Evolutionary conservation across 2,797 vertebrate genomes (phyloP).

Genomic region (Cirrhinus mrigala): DNA sequence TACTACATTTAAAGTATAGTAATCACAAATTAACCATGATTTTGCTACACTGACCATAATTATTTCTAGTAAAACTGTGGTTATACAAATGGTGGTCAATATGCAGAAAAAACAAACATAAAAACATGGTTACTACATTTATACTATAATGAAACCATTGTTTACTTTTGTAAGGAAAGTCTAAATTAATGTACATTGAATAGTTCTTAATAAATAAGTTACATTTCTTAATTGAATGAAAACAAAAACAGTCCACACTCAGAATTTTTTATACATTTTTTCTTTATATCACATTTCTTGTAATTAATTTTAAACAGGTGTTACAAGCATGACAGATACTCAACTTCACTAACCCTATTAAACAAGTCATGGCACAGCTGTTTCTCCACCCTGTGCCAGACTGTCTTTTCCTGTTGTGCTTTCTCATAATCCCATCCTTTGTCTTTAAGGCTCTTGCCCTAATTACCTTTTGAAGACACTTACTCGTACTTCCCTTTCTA

Average conservation of each 20-base stretch:
- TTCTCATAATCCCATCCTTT: constrained; percentile 15
- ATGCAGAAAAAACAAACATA: too few species aligned
- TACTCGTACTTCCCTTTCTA: not conserved
- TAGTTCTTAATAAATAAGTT: not conserved
- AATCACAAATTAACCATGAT: too few species aligned
- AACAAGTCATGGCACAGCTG: not conserved
- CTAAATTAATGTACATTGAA: not conserved
- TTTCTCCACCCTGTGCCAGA: not conserved
- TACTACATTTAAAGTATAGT: too few species aligned
- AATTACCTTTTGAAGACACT: not conserved
- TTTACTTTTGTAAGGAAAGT: too few species aligned
- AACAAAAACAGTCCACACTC: not conserved
- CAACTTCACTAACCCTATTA: not conserved
- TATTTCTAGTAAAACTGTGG: too few species aligned
- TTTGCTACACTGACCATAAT: too few species aligned
- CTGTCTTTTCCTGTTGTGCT: constrained; percentile 11
- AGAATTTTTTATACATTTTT: not conserved
- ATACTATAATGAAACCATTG: too few species aligned
- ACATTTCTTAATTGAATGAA: not conserved
- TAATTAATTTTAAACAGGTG: not conserved
- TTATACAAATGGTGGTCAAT: too few species aligned
- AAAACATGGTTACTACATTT: too few species aligned
- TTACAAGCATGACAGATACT: not conserved
- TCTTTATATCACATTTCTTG: not conserved
- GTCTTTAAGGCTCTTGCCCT: not conserved